Base-by-base conservation (phyloP, 2,888 invertebrate genomes). In the Epiblema foenella region DNA sequence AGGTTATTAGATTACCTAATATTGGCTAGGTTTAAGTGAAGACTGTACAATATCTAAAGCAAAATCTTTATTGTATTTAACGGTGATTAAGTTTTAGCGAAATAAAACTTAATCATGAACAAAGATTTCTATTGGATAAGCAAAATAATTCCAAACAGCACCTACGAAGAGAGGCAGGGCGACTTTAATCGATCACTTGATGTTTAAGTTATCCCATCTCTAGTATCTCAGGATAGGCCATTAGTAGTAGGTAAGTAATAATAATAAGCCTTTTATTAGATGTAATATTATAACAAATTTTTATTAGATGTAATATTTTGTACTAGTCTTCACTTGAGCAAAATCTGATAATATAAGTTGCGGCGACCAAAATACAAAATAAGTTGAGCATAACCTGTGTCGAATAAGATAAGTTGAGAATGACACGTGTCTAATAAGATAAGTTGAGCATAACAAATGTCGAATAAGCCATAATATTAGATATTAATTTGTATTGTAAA, bases 301-400 rank as follows among this genome's bases (percentile, higher is more conserved):
- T 24, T n/a, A n/a, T 24, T 24, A 24, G 0, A 18, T 2, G 18
- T 42, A 42, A n/a, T 7, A 42, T 42, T 24, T 24, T 24, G 24
- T 24, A 11, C 37, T 42, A 58, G 69, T 69, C 74, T 74, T 73
- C 72, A 75, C 75, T 69, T 69, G 73, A 70, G 46, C 70, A 58
- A 69, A 62, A 74, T 73, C 72, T 59, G 63, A 75, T 74, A 52
- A 68, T 77, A 80, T 89, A 83, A 80, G 81, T 88, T 89, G 87
- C 85, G n/a, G n/a, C n/a, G n/a, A n/a, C n/a, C n/a, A n/a, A n/a
- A n/a, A n/a, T n/a, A 80, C 76, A 75, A 78, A 78, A 79, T 79
- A 78, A 79, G 79, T 76, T 78, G 77, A 78, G 77, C 72, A 68
- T 74, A 75, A 65, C 37, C 64, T 24, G 9, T 37, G n/a, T 64